Percentiles rank a stretch among this genome's conserved stretches.
phyloP scores from a whole-genome alignment of 2,888 invertebrate genomes.

The Cybosia mesomella region DNA sequence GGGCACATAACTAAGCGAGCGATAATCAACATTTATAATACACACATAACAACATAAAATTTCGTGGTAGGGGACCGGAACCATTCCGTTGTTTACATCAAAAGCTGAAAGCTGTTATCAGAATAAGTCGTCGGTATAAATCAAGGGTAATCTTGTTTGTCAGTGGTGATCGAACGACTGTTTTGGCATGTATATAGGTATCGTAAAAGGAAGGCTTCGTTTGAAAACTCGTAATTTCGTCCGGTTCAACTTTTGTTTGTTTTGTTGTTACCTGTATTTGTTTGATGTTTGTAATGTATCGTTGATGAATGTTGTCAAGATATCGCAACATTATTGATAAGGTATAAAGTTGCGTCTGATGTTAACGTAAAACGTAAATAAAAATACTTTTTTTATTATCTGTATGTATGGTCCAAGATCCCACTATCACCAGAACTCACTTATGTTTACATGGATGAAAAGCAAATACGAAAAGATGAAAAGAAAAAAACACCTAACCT shows the following conservation, averaged over 20 bases:
- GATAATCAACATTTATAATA: no score
- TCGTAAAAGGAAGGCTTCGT: slow-evolving; percentile 26
- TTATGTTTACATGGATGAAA: no score
- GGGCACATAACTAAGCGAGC: not conserved
- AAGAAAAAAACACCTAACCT: no score
- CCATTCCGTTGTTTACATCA: slow-evolving; percentile 74
- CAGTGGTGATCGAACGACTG: slow-evolving; percentile 66
- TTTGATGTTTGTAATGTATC: slow-evolving; percentile 10
- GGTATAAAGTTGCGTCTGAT: not conserved
- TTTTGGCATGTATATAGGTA: slow-evolving; percentile 54
- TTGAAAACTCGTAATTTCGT: slow-evolving; percentile 33
- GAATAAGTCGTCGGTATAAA: slow-evolving; percentile 73
- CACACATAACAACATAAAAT: not conserved
- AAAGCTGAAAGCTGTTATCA: slow-evolving; percentile 74
- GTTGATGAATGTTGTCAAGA: slow-evolving; percentile 10
- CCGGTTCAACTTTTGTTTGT: slow-evolving; percentile 10
- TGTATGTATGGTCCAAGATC: no score
- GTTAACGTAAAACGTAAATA: not conserved
- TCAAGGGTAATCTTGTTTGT: slow-evolving; percentile 75
- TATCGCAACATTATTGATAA: not conserved
- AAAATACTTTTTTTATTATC: not conserved
- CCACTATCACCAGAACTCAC: no score
- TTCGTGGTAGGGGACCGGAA: slow-evolving; percentile 30
- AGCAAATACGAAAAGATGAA: no score
- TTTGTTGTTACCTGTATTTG: slow-evolving; percentile 18